These are phyloP conservation scores for Eremophila alpestris DNA, from an alignment of 2,797 vertebrate genomes.

Conservation along the genomic window DNA sequence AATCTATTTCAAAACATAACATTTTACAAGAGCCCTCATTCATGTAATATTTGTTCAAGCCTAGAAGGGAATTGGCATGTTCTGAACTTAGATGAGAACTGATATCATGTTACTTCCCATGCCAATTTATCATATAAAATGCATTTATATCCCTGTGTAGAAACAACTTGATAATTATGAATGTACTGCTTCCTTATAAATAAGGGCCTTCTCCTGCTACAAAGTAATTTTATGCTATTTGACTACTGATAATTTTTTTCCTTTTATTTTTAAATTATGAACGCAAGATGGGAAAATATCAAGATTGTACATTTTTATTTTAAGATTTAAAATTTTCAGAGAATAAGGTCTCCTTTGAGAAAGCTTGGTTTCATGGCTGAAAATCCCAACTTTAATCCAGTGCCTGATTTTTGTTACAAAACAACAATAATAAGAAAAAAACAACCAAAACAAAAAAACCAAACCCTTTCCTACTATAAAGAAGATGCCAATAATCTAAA, in stretches of 20 bases:
- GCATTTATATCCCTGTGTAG: constrained; percentile 37
- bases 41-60: constrained; percentile 85
- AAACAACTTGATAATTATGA: constrained; percentile 50
- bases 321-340: background rate
- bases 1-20: constrained; percentile 87
- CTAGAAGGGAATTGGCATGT: constrained; percentile 67
- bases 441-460: fast-evolving
- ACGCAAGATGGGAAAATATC: background rate
- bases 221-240: background rate
- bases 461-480: background rate
- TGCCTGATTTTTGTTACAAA: background rate
- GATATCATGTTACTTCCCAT: constrained; percentile 42
- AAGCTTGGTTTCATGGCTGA: background rate
- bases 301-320: background rate
- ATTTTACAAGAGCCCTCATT: constrained; percentile 82
- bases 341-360: background rate
- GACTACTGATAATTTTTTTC: background rate
- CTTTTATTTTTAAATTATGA: background rate
- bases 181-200: background rate
- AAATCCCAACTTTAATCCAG: background rate
- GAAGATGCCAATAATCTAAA: background rate
- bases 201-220: background rate
- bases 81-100: constrained; percentile 48
- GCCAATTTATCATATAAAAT: constrained; percentile 59
- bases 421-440: background rate